Base-by-base conservation (phyloP, 2,113 vertebrate genomes). In the Trichechus manatus region DNA sequence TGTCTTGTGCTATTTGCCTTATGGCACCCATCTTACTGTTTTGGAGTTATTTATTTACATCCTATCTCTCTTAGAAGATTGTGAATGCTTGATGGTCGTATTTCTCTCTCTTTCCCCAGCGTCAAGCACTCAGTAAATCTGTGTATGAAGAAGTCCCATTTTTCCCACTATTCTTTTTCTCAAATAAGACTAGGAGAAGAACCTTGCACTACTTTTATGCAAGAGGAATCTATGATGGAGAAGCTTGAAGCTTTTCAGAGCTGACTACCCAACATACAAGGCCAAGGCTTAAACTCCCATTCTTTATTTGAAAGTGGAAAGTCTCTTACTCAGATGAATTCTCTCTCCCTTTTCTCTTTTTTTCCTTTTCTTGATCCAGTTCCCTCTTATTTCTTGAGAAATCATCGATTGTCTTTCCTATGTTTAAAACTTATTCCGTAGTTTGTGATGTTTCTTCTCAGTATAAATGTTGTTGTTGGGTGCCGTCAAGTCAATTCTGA, bases 1-100 rank as follows among this genome's bases (percentile, higher is more conserved):
- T 44, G 0, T 70, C 44, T 91, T 0, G 1, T 29, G 9, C 77
- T 20, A 17, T 56, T 59, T 63, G 42, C 9, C 0, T 44, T 9
- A 0, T 63, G 2, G 22, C 53, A 64, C 11, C 31, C 63, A 1
- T 68, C 53, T 0, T 25, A 0, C 23, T 29, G 23, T 50, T 89
- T 74, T 42, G 84, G 42, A 64, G 56, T 80, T 42, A 56, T 61
- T 56, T 83, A 23, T 72, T 87, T 84, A 44, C 10, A 10, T 5
- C 3, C 42, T 72, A 7, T 6, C 36, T 87, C 17, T 78, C 50
- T 39, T 70, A 29, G 25, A 59, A 75, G 77, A n/a, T 14, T 50
- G 42, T 88, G 63, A 81, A 27, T 61, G 89, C 39, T 36, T 15
- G 8, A 31, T 5, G n/a, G 66, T 31, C 42, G 33, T 31, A 15